Percentiles rank a stretch among this genome's conserved stretches.
Evolutionary conservation across 2,888 invertebrate species (phyloP).

Genomic region (Cataglyphis altisquamis): DNA sequence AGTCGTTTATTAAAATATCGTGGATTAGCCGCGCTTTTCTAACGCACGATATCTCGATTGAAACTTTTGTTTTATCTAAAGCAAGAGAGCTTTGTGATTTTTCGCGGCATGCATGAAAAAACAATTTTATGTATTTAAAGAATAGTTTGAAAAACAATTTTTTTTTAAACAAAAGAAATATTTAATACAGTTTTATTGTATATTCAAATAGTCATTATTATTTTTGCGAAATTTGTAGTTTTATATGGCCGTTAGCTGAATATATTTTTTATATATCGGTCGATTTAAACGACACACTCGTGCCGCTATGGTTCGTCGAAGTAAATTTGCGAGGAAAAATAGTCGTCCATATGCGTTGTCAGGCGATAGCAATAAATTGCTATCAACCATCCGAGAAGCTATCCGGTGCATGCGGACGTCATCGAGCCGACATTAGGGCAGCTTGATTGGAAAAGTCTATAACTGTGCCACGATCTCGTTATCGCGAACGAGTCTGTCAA

Average conservation of each 20-base stretch:
- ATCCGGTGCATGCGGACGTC: constrained; percentile 48
- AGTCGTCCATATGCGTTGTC: constrained; percentile 21
- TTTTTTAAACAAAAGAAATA: not conserved
- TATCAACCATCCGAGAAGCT: constrained; percentile 47
- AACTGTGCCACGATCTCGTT: constrained; percentile 64
- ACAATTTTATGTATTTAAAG: not conserved
- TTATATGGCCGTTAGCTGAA: not conserved
- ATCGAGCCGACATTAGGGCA: constrained; percentile 51
- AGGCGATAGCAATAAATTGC: constrained; percentile 42
- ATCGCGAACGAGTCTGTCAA: constrained; percentile 64
- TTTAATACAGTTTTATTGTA: not conserved
- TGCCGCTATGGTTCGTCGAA: constrained; percentile 19
- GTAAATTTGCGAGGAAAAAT: constrained; percentile 41
- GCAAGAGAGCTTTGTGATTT: not conserved
- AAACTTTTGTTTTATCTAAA: not conserved
- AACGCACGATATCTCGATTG: not conserved
- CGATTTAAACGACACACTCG: constrained; percentile 29
- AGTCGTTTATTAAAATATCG: constrained; percentile 32
- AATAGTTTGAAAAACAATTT: not conserved
- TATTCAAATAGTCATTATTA: not conserved
- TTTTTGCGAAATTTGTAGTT: constrained; percentile 10
- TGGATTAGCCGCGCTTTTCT: constrained; percentile 13
- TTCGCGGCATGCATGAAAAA: not conserved
- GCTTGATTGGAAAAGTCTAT: constrained; percentile 60
- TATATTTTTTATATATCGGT: constrained; percentile 10